phyloP scores from a whole-genome alignment of 2,113 vertebrate species.

The Austrofundulus limnaeus region DNA sequence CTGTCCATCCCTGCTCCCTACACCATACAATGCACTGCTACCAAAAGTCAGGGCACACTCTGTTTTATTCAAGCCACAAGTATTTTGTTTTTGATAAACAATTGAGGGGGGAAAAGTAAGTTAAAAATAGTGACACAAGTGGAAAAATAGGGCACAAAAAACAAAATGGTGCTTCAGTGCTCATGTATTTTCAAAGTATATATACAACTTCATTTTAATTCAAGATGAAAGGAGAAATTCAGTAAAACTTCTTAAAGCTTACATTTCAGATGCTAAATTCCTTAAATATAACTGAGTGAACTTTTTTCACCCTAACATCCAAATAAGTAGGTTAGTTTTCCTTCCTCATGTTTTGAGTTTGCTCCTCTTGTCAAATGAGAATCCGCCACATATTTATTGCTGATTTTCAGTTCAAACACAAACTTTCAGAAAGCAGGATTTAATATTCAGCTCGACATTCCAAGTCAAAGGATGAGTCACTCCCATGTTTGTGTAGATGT shows the following conservation, averaged over 20 bases:
- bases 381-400: constrained; percentile 33
- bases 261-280: constrained; percentile 6
- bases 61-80: too few species aligned
- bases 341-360: constrained; percentile 56
- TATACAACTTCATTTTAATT: constrained; percentile 26
- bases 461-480: constrained; percentile 11
- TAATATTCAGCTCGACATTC: constrained; percentile 16
- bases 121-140: too few species aligned
- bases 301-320: constrained; percentile 48
- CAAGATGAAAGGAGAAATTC: constrained; percentile 20
- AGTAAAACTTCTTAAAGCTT: constrained; percentile 32
- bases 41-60: too few species aligned
- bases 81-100: too few species aligned
- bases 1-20: too few species aligned
- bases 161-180: too few species aligned
- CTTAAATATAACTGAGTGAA: constrained; percentile 44
- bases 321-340: constrained; percentile 64
- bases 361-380: constrained; percentile 39
- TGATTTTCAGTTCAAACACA: constrained; percentile 23
- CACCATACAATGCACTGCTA: too few species aligned
- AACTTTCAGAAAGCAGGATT: constrained; percentile 15
- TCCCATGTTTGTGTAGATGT: not conserved
- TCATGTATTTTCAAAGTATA: too few species aligned
- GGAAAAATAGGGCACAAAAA: too few species aligned
- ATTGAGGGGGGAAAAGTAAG: too few species aligned